These are phyloP conservation scores for Artemia franciscana DNA, from an alignment of 1,140 invertebrate genomes.

Conservation along the genomic window DNA sequence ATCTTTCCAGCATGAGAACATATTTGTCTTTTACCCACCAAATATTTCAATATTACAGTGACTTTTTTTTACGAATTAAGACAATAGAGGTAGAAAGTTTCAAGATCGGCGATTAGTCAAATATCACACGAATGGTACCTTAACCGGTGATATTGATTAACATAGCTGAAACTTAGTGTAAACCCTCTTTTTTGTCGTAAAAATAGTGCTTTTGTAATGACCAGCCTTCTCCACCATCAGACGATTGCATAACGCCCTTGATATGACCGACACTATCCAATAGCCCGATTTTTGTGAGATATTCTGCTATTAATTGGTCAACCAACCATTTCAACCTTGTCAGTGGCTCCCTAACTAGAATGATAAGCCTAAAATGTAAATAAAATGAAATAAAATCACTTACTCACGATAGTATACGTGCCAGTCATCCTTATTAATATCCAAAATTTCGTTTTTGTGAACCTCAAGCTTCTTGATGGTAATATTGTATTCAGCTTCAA, in stretches of 20 bases:
- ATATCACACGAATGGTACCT: no score
- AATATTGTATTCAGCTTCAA: neutral
- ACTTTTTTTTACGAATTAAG: no score
- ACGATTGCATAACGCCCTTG: neutral
- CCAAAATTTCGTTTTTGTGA: neutral
- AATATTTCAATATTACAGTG: no score
- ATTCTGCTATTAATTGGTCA: neutral
- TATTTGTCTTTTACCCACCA: no score
- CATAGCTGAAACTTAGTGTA: no score
- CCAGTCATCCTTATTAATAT: neutral
- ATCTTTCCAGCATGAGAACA: no score
- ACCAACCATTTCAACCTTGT: neutral
- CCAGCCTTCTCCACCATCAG: neutral
- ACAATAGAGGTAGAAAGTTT: no score
- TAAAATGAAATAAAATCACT: neutral
- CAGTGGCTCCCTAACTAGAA: neutral
- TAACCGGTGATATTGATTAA: no score
- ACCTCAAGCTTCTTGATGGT: neutral
- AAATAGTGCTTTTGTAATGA: no score
- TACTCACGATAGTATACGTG: neutral
- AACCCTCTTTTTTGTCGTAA: no score
- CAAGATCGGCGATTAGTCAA: no score
- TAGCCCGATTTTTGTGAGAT: neutral
- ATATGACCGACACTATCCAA: neutral
- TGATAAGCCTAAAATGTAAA: neutral